These are phyloP conservation scores for Rhynchomys soricoides DNA, from an alignment of 2,113 vertebrate species.

Conservation along the genomic window DNA sequence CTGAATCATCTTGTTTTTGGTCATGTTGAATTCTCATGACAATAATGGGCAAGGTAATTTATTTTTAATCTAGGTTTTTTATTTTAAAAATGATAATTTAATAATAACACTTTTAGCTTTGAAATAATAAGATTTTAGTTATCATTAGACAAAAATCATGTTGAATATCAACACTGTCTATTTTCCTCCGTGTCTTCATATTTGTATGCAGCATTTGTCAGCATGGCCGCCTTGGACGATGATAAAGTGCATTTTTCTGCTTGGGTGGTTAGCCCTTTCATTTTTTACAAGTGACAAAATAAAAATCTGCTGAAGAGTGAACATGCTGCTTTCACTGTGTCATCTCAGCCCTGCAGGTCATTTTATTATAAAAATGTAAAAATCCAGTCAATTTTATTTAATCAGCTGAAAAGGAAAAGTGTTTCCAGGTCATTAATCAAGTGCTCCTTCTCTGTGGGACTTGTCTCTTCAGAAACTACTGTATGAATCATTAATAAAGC, in stretches of 20 bases:
- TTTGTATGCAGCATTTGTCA: slow-evolving; percentile 91
- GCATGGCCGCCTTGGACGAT: slow-evolving; percentile 88
- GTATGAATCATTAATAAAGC: slow-evolving; percentile 93
- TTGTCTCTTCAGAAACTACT: slow-evolving; percentile 92
- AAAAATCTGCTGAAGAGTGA: slow-evolving; percentile 92
- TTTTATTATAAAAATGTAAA: slow-evolving; percentile 98
- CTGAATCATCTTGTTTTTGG: slow-evolving; percentile 45
- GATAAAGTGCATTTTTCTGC: slow-evolving; percentile 96
- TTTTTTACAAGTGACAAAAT: slow-evolving; percentile 94
- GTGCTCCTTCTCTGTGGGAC: slow-evolving; percentile 91
- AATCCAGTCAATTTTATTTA: slow-evolving; percentile 98
- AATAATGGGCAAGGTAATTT: slow-evolving; percentile 8
- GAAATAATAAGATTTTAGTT: slow-evolving; percentile 84
- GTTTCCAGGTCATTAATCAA: slow-evolving; percentile 98
- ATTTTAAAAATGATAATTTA: slow-evolving; percentile 83
- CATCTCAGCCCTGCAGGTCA: slow-evolving; percentile 92
- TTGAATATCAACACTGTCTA: slow-evolving; percentile 89
- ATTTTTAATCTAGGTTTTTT: slow-evolving; percentile 36
- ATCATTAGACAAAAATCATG: slow-evolving; percentile 84
- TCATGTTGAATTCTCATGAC: slow-evolving; percentile 62
- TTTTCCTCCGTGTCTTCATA: slow-evolving; percentile 83
- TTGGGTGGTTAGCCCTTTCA: slow-evolving; percentile 92
- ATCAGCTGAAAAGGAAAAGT: slow-evolving; percentile 98
- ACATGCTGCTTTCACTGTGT: slow-evolving; percentile 93
- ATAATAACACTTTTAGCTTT: slow-evolving; percentile 70